Evolutionary conservation across 2,888 invertebrate genomes (phyloP).

Genomic region (Scaeva pyrastri): DNA sequence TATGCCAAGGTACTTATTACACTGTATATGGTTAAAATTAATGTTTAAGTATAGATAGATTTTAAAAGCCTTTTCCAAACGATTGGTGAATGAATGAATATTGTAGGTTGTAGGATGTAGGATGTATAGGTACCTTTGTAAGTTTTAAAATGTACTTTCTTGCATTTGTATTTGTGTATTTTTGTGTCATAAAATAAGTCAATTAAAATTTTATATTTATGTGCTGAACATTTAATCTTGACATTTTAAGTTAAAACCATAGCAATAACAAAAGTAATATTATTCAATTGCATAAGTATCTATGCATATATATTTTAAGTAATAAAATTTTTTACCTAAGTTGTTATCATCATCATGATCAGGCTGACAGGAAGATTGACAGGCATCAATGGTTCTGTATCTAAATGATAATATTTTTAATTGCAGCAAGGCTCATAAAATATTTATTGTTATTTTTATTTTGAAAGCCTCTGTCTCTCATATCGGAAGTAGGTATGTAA

Average conservation of each 20-base stretch:
- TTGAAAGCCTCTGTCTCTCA: not conserved
- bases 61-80: slow-evolving; percentile 12
- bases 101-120: no score
- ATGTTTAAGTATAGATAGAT: slow-evolving; percentile 27
- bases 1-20: slow-evolving; percentile 18
- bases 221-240: slow-evolving; percentile 1
- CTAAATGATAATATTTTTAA: not conserved
- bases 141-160: not conserved
- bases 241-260: slow-evolving; percentile 1
- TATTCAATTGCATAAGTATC: slow-evolving; percentile 21
- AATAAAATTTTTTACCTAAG: not conserved
- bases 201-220: slow-evolving; percentile 43
- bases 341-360: not conserved
- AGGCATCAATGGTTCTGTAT: not conserved
- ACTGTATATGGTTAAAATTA: slow-evolving; percentile 12
- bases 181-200: slow-evolving; percentile 22
- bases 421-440: not conserved
- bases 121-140: not conserved
- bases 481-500: no score
- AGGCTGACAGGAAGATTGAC: no score
- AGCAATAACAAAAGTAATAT: slow-evolving; percentile 6
- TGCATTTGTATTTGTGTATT: not conserved
- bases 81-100: no score
- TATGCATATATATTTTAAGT: slow-evolving; percentile 2
- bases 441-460: not conserved